Evolutionary conservation across 1,140 invertebrate species (phyloP), one percentile per base, ranked within the genome.

Genomic region (Sycobia sp.): DNA sequence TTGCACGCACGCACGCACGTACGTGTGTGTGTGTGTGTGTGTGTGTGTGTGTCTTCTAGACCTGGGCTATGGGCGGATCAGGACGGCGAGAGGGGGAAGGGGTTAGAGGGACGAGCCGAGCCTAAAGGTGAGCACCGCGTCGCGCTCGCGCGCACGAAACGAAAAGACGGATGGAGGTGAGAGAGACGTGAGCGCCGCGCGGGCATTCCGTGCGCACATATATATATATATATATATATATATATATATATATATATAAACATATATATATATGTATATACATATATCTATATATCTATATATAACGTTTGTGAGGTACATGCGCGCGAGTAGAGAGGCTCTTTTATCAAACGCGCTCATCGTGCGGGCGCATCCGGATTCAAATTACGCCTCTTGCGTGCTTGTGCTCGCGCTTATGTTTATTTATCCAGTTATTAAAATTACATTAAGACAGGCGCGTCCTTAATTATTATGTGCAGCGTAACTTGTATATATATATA

Each of bases 341-440:
- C 68, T 68, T 78, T 78, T 80, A 80, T 80, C 78, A 73, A 77
- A 72, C 71, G 71, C 69, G 72, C 71, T 78, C 73, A 80, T 80
- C 78, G 73, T 76, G 71, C n/a, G n/a, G n/a, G 68, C 73, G 73
- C 77, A 79, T 80, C 78, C 78, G 77, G 78, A 80, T 79, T 80
- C 76, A 79, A 80, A 80, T 79, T 79, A 73, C 77, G 75, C 73
- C 71, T 64, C 75, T 69, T n/a, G n/a, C n/a, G n/a, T n/a, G n/a
- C n/a, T n/a, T 4, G 67, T 68, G 67, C 71, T 74, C 69, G 65
- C 66, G 75, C 75, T 80, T 80, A 80, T 79, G 76, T 79, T 80
- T 80, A 80, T 79, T 80, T 80, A 80, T 76, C 76, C 73, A 78
- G 76, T 80, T 79, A 79, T 80, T 80, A 80, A 79, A 80, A 78